These are phyloP conservation scores for Notothenia coriiceps DNA, from an alignment of 2,113 vertebrate genomes.

Conservation along the genomic window DNA sequence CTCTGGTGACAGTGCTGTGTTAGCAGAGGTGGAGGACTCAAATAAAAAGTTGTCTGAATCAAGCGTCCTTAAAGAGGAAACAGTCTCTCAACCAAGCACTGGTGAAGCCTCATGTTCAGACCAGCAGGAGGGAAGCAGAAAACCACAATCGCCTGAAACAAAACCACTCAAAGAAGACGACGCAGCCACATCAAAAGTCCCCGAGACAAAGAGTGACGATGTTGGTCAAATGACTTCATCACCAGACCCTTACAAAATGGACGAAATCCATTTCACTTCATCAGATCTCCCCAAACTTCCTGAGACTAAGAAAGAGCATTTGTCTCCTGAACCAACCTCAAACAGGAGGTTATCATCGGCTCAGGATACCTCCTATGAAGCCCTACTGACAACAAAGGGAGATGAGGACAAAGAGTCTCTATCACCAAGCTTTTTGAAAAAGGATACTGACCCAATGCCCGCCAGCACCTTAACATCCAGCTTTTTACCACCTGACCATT, in stretches of 20 bases:
- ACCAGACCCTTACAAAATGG: conserved; percentile 21
- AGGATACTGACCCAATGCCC: conserved; percentile 25
- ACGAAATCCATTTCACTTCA: conserved; percentile 4
- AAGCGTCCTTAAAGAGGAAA: conserved; percentile 37
- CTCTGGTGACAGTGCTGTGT: conserved; percentile 50
- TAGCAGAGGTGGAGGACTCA: conserved; percentile 68
- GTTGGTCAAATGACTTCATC: conserved; percentile 2
- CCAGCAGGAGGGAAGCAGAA: conserved; percentile 29
- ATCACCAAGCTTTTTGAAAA: conserved; percentile 25
- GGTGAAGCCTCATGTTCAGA: conserved; percentile 40
- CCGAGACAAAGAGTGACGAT: conserved; percentile 49
- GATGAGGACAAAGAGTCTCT: conserved; percentile 32
- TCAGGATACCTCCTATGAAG: conserved; percentile 36
- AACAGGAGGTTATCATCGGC: conserved; percentile 40
- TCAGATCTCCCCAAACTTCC: conserved; percentile 14
- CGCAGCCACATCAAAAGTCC: conserved; percentile 5
- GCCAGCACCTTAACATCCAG: conserved; percentile 42
- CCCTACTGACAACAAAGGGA: conserved; percentile 17
- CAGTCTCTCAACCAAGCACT: conserved; percentile 27
- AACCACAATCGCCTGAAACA: conserved; percentile 36
- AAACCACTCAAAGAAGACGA: conserved; percentile 41
- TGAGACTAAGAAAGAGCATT: conserved; percentile 29
- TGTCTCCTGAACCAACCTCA: conserved; percentile 37
- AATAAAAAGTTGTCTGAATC: conserved; percentile 59
- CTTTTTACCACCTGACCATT: conserved; percentile 34